Percentiles rank a stretch among this genome's conserved stretches.
phyloP scores from a whole-genome alignment of 1,140 invertebrate species.

The Pseudomyrmex dendroicus region DNA sequence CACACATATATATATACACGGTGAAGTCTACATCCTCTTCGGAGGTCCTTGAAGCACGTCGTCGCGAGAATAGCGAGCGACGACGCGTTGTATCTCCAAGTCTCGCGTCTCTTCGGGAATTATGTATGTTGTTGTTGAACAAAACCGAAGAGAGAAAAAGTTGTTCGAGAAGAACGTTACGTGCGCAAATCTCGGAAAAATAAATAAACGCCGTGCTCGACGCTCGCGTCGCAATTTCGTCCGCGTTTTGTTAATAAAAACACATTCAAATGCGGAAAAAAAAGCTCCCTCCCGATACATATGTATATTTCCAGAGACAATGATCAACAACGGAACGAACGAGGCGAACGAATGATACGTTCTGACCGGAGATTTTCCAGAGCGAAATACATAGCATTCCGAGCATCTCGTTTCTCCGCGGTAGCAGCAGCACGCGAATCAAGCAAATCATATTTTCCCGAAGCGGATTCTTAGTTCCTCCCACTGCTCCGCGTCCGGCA shows the following conservation, averaged over 20 bases:
- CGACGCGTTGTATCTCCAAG: neutral
- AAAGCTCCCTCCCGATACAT: no score
- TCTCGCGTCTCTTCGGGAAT: no score
- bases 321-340: neutral
- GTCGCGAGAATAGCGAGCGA: neutral
- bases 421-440: neutral
- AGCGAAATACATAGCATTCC: neutral
- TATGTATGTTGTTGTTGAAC: no score
- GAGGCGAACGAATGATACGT: neutral
- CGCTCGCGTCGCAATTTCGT: no score
- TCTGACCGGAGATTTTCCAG: neutral
- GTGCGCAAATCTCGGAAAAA: no score
- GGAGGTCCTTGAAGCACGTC: neutral
- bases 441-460: constrained; percentile 39
- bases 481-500: neutral
- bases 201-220: no score
- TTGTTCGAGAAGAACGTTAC: no score
- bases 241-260: no score
- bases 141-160: no score
- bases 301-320: no score
- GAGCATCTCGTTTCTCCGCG: constrained; percentile 10
- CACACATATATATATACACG: neutral
- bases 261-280: no score
- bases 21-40: constrained; percentile 29
- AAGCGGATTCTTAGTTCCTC: constrained; percentile 7